A percentile compares a stretch with the other conserved stretches of the same genome.
Evolutionary conservation across 1,140 invertebrate genomes (phyloP).

Genomic region (Cryptotermes secundus): DNA sequence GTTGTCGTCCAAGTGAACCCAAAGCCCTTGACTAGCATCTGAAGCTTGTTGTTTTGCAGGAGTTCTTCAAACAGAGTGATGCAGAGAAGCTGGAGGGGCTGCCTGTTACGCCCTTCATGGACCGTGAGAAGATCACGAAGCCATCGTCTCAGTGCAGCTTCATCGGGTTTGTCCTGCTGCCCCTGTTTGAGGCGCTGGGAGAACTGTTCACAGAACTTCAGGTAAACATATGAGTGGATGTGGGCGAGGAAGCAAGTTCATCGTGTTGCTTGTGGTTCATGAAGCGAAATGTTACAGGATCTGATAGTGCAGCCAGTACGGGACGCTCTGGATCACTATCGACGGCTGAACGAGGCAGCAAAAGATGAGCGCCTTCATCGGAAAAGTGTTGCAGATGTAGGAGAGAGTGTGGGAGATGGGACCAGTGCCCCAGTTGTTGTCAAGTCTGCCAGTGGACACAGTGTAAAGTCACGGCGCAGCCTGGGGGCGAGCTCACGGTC

Average conservation of each 20-base stretch:
- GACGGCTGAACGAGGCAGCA: conserved; percentile 63
- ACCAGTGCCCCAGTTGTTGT: conserved; percentile 34
- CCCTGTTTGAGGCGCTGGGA: conserved; percentile 74
- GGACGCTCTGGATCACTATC: conserved; percentile 64
- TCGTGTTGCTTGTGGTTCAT: not conserved
- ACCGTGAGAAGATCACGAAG: conserved; percentile 86
- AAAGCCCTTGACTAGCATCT: no score
- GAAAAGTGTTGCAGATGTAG: conserved; percentile 57
- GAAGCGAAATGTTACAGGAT: conserved; percentile 49
- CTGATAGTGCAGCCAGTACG: conserved; percentile 62
- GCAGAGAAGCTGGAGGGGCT: conserved; percentile 81
- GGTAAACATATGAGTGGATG: conserved; percentile 47
- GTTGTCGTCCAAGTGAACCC: no score
- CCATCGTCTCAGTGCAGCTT: conserved; percentile 83
- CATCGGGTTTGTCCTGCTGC: conserved; percentile 79
- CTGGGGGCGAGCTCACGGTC: conserved; percentile 13
- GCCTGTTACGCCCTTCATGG: conserved; percentile 87
- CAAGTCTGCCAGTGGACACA: conserved; percentile 57
- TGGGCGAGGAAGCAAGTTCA: not conserved
- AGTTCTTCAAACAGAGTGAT: conserved; percentile 82
- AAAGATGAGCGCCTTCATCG: conserved; percentile 61
- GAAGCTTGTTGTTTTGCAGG: conserved; percentile 47
- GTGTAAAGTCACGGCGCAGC: conserved; percentile 44
- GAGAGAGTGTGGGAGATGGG: conserved; percentile 45
- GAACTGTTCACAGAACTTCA: conserved; percentile 69